phyloP scores from a whole-genome alignment of 1,140 invertebrate species.

The Bombus sylvicola region DNA sequence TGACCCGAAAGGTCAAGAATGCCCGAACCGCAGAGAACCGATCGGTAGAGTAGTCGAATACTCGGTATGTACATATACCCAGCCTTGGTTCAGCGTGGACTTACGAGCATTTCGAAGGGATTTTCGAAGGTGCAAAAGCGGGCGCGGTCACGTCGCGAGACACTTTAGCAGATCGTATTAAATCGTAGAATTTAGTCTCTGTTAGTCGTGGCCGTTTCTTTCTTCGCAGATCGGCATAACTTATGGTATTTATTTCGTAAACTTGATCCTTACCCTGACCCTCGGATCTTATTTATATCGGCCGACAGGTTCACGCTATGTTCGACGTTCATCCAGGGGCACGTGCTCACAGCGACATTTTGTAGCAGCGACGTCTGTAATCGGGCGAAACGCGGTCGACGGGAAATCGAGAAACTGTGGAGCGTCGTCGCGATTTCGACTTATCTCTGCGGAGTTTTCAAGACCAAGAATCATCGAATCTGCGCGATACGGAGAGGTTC shows the following conservation, averaged over 20 bases:
- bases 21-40: constrained; percentile 55
- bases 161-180: constrained; percentile 72
- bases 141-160: constrained; percentile 44
- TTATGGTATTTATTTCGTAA: constrained; percentile 77
- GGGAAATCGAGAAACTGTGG: not conserved
- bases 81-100: constrained; percentile 4
- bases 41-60: constrained; percentile 7
- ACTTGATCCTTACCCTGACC: constrained; percentile 73
- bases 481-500: not conserved
- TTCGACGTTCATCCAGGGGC: constrained; percentile 15
- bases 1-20: constrained; percentile 64
- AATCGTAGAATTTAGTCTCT: constrained; percentile 75
- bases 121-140: constrained; percentile 31
- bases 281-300: constrained; percentile 76
- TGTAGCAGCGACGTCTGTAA: constrained; percentile 2
- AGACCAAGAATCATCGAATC: constrained; percentile 16
- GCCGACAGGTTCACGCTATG: constrained; percentile 73
- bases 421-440: not conserved
- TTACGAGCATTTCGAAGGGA: constrained; percentile 55
- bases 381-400: not conserved
- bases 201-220: constrained; percentile 35
- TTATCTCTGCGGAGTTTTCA: not conserved
- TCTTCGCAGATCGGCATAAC: constrained; percentile 66
- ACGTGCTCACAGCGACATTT: constrained; percentile 19
- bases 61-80: not conserved